Evolutionary conservation across 2,113 vertebrate genomes (phyloP), one percentile per base, ranked within the genome.

Genomic region (Gambusia affinis): DNA sequence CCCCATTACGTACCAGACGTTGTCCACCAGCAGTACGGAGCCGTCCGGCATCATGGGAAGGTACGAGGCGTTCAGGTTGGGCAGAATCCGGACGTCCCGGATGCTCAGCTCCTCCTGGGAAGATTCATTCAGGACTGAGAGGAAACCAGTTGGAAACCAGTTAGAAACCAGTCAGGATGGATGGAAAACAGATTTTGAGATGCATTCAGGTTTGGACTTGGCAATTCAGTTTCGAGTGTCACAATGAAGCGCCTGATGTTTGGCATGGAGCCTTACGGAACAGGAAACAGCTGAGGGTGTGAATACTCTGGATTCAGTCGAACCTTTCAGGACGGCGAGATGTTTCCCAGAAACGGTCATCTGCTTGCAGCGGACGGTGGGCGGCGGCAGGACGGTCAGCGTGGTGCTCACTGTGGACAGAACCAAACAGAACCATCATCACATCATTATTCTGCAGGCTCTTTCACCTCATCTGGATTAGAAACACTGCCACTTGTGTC

Each of bases 31-130:
- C 84, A 97, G 91, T 65, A 97, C 96, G 0, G 96, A 97, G 75
- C 96, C 96, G 0, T 97, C 96, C 0, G 96, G 96, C 96, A 97
- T 97, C 93, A 97, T 92, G 29, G 96, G 96, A 42, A 97, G 92
- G 85, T 97, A 97, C 12, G 96, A 96, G 78, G 96, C 95, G 1
- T 97, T 97, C 72, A 97, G 94, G 88, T 97, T 97, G 2, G 96
- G 96, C 28, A 97, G 87, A 64, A 97, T 95, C 1, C 94, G 93
- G 31, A 96, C 89, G 0, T 96, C 96, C 71, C 93, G 91, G 64
- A 97, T 82, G 8, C 93, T 95, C 65, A 97, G 88, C 83, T 96
- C 96, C 86, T 97, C 96, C 92, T 96, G 96, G 22, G 96, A 96
- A 3, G 94, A 96, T 70, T 95, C 94, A 1, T 97, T 97, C 77